These are phyloP conservation scores for Acholoe squamosa DNA, from an alignment of 2,888 invertebrate species.

Conservation along the genomic window DNA sequence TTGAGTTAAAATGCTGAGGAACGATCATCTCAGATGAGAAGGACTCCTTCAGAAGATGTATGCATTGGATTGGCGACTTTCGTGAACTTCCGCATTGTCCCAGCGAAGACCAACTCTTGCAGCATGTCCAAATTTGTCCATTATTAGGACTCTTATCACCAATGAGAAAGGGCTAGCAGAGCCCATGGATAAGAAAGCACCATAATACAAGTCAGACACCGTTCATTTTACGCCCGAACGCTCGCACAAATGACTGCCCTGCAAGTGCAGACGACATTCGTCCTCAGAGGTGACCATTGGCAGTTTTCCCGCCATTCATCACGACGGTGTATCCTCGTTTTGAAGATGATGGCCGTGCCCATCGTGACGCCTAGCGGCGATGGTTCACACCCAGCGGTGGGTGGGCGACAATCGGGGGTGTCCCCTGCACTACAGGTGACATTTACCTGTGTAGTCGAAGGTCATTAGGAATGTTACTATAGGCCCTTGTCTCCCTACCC, in stretches of 20 bases:
- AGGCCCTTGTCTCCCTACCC: background rate
- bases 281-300: background rate
- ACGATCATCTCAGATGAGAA: too few species aligned
- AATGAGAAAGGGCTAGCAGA: background rate
- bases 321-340: background rate
- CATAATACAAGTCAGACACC: constrained; percentile 32
- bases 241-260: constrained; percentile 15
- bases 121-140: background rate
- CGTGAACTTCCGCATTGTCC: too few species aligned
- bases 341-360: constrained; percentile 24
- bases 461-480: constrained; percentile 44
- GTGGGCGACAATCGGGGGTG: background rate
- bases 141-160: background rate
- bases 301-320: constrained; percentile 45
- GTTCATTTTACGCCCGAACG: constrained; percentile 40
- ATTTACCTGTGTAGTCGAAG: background rate
- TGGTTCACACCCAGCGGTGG: background rate
- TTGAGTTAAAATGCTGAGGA: too few species aligned
- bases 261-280: background rate
- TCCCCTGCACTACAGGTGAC: background rate
- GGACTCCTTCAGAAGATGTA: too few species aligned
- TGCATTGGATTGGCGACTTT: too few species aligned
- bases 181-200: constrained; percentile 18
- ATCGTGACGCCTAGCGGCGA: background rate
- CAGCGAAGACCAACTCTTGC: too few species aligned